Evolutionary conservation across 2,888 invertebrate species (phyloP).

Genomic region (Eustalomyia histrio): DNA sequence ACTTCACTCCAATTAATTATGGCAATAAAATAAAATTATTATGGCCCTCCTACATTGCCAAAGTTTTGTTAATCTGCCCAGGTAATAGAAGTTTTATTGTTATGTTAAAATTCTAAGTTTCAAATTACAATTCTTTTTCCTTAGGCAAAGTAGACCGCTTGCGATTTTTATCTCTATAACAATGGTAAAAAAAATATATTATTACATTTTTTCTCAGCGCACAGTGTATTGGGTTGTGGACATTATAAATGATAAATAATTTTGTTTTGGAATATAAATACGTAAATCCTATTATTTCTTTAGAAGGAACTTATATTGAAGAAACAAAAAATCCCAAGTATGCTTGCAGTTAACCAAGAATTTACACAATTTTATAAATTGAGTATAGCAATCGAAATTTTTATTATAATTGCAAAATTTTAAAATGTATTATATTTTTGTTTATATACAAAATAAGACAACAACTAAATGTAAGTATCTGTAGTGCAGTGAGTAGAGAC

Average conservation of each 20-base stretch:
- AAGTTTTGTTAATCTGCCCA: background rate
- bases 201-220: constrained; percentile 22
- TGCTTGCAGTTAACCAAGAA: too few species aligned
- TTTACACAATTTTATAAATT: too few species aligned
- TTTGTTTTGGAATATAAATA: too few species aligned
- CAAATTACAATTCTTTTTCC: constrained; percentile 27
- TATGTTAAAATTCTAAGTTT: constrained; percentile 14
- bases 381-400: too few species aligned
- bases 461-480: too few species aligned
- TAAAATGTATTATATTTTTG: too few species aligned
- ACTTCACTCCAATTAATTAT: background rate
- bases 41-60: background rate
- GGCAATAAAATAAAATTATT: background rate
- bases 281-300: too few species aligned
- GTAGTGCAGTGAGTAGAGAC: too few species aligned
- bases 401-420: too few species aligned
- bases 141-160: constrained; percentile 43
- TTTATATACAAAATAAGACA: too few species aligned
- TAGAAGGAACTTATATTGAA: too few species aligned
- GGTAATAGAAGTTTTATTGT: background rate
- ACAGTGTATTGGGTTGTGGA: constrained; percentile 10
- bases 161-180: constrained; percentile 45
- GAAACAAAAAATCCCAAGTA: too few species aligned
- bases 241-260: background rate
- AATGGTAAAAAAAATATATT: constrained; percentile 27